Base-by-base conservation (phyloP, 2,797 vertebrate genomes). In the Hypotaenidia philippensis region DNA sequence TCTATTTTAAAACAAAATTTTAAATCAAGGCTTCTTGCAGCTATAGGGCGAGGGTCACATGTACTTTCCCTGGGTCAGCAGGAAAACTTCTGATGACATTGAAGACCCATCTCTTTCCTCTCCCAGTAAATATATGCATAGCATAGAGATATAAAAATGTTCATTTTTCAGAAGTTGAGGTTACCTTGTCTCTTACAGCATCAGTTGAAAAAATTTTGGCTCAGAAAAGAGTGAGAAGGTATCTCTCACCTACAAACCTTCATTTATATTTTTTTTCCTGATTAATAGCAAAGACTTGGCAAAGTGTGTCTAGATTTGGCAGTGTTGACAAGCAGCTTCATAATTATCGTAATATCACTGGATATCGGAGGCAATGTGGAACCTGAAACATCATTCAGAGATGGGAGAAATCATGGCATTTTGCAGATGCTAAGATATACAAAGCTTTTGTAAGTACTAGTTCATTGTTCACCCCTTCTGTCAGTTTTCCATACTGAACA, bases 1-100 rank as follows among this genome's bases (percentile, higher is more conserved):
- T 60, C 71, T 92, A 94, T 95, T 93, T 91, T 87, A 88, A 96
- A 83, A 74, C 22, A 80, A 81, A 79, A 78, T 85, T 92, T 94
- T 68, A 83, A 85, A 92, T 89, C 89, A 90, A 89, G 90, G 72
- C 50, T 76, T 83, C 44, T 92, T 92, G 50, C 87, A 89, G 40
- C 72, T 87, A 23, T 19, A 89, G 76, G 63, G 32, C 2, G 2
- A 80, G 45, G 74, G 83, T 87, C 77, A 87, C 3, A 5, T 41
- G 57, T 87, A 26, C 69, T 72, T 84, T 76, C 66, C 77, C 66
- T 65, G 59, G 60, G 59, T 78, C 85, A 87, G 49, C 49, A 53
- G 60, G 19, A 84, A 50, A 75, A 76, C 32, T 76, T 81, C 45
- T n/a, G 34, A 41, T 71, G 80, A 80, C 32, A 36, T 11, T 41